Evolutionary conservation across 2,888 invertebrate genomes (phyloP), one percentile per base, ranked within the genome.

Genomic region (Epinotia bilunana): DNA sequence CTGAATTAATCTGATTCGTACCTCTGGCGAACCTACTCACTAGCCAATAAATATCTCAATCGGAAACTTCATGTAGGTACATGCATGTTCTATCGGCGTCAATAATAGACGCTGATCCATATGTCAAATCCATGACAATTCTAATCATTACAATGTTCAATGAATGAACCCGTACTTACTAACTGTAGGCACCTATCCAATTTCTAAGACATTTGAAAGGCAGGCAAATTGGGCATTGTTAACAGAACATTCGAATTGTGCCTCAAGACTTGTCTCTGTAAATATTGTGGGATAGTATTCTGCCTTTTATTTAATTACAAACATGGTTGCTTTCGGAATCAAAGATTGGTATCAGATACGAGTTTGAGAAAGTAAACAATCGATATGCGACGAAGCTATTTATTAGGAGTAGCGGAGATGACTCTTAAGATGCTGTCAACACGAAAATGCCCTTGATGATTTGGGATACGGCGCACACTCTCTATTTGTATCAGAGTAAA

Each of bases 71-170:
- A n/a, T n/a, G n/a, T n/a, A n/a, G n/a, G n/a, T n/a, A n/a, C n/a
- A n/a, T 57, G n/a, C 46, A 69, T 18, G 23, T 12, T 39, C 20
- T 46, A 64, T 33, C 23, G 16, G 49, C 61, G 49, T 28, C 3
- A n/a, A 58, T 12, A 16, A 53, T 53, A n/a, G 28, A 23, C 49
- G 5, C 28, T 33, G 61, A 53, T 53, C 61, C 70, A 16, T n/a
- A n/a, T 39, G 70, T 53, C 70, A 43, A 70, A 46, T 28, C 46
- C 69, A 18, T n/a, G 62, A 63, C 71, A 49, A 64, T 55, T 43
- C 23, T 57, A 57, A 72, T 64, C 5, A 72, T 55, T 57, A 49
- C 13, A 64, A 64, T 64, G 23, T 46, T 64, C n/a, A 64, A 23
- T 64, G 49, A 49, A 16, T 58, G 3, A 58, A 23, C 1, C 4